Evolutionary conservation across 2,113 vertebrate species (phyloP).

Genomic region (Halcyon senegalensis): DNA sequence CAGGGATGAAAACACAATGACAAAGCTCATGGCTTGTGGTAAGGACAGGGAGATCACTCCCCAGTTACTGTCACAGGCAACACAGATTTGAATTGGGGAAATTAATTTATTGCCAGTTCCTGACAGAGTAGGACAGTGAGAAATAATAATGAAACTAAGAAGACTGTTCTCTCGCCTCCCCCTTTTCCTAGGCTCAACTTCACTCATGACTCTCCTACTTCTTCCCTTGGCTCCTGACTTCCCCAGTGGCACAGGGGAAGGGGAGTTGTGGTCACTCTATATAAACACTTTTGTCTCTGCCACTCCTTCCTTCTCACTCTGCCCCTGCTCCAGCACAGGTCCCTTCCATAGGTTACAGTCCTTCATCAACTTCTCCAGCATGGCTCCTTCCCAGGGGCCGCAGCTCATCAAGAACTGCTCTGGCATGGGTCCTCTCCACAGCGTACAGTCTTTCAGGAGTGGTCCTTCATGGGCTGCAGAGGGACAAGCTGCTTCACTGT

Average conservation of each 20-base stretch:
- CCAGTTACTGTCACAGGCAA: background rate
- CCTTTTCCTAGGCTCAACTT: background rate
- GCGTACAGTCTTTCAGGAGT: background rate
- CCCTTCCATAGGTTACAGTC: background rate
- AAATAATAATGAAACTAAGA: background rate
- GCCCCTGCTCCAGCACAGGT: background rate
- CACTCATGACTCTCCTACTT: background rate
- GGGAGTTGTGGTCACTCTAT: background rate
- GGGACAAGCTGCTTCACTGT: background rate
- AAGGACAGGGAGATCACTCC: background rate
- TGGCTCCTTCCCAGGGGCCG: background rate
- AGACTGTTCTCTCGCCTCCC: background rate
- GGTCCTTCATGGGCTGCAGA: background rate
- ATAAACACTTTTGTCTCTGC: background rate
- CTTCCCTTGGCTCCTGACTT: fast-evolving
- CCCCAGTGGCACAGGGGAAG: background rate
- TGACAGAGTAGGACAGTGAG: background rate
- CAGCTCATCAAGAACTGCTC: background rate
- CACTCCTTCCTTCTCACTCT: background rate
- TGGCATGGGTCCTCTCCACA: fast-evolving
- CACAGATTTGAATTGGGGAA: background rate
- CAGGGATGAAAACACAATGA: background rate
- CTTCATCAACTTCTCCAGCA: background rate
- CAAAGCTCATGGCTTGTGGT: fast-evolving
- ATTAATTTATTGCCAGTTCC: background rate